A percentile compares a stretch with the other conserved stretches of the same genome.
Evolutionary conservation across 2,797 vertebrate genomes (phyloP).

Genomic region (Esox masquinongy): DNA sequence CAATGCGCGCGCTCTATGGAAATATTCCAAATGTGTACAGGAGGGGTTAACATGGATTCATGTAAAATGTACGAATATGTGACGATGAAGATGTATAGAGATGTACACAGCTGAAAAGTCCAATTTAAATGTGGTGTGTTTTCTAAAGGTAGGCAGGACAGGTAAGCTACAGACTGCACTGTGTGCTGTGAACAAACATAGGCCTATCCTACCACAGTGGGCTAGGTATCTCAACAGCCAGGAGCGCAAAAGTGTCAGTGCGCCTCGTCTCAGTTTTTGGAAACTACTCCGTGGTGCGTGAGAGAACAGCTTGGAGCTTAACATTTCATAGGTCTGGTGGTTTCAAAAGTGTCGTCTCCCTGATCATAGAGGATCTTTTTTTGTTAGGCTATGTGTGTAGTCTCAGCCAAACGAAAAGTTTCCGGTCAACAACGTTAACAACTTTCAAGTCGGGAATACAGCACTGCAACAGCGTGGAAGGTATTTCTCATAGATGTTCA

Average conservation of each 20-base stretch:
- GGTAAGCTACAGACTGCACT: constrained; percentile 1
- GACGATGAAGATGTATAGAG: constrained; percentile 28
- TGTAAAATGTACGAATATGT: constrained; percentile 7
- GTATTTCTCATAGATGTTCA: constrained; percentile 68
- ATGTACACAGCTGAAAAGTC: constrained; percentile 11
- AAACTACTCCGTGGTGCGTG: constrained; percentile 46
- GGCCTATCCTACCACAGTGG: constrained; percentile 8
- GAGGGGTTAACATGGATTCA: background rate
- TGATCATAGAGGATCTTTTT: background rate
- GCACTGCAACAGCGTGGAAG: background rate
- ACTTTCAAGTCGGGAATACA: constrained; percentile 10
- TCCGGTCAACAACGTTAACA: background rate
- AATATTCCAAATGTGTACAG: background rate
- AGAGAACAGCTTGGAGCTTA: constrained; percentile 68
- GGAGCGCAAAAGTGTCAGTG: constrained; percentile 44
- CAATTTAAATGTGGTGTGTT: constrained; percentile 47
- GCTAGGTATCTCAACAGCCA: constrained; percentile 38
- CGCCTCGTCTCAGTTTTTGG: constrained; percentile 52
- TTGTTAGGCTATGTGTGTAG: background rate
- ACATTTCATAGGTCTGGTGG: constrained; percentile 65
- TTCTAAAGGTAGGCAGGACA: constrained; percentile 47
- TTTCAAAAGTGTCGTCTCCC: constrained; percentile 50
- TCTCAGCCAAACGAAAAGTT: background rate
- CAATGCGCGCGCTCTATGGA: background rate
- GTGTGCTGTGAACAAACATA: constrained; percentile 5